These are phyloP conservation scores for Chrysemys picta DNA, from an alignment of 2,113 vertebrate species.

Conservation along the genomic window DNA sequence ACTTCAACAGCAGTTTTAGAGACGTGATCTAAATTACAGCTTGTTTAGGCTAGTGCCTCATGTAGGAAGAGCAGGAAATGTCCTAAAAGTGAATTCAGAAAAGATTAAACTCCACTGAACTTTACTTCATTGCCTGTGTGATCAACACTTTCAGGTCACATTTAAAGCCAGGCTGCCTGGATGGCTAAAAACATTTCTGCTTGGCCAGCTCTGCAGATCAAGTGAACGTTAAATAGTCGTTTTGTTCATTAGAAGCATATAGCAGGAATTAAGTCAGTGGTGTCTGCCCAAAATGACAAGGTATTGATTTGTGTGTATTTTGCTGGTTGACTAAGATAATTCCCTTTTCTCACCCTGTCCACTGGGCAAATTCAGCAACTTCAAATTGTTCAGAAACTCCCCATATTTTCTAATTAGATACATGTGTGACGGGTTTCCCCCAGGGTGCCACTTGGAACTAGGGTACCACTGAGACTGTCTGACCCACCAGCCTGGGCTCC, in stretches of 20 bases:
- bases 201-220: neutral
- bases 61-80: neutral
- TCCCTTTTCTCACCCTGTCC: neutral
- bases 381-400: neutral
- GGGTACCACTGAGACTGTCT: too few relatives aligned
- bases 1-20: neutral
- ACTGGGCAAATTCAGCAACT: neutral
- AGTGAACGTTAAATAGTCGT: fast-evolving
- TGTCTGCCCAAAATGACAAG: neutral
- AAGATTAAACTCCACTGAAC: neutral
- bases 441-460: too few relatives aligned
- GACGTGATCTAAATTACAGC: neutral
- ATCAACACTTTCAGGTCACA: neutral
- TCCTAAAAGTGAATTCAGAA: neutral
- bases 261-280: neutral
- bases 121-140: neutral
- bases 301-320: neutral
- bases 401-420: neutral
- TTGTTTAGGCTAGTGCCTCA: neutral
- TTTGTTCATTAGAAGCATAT: neutral
- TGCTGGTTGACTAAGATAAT: neutral
- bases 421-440: too few relatives aligned
- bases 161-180: neutral
- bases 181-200: neutral
- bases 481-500: too few relatives aligned